phyloP scores from a whole-genome alignment of 2,113 vertebrate genomes.

The Pomatostomus ruficeps region DNA sequence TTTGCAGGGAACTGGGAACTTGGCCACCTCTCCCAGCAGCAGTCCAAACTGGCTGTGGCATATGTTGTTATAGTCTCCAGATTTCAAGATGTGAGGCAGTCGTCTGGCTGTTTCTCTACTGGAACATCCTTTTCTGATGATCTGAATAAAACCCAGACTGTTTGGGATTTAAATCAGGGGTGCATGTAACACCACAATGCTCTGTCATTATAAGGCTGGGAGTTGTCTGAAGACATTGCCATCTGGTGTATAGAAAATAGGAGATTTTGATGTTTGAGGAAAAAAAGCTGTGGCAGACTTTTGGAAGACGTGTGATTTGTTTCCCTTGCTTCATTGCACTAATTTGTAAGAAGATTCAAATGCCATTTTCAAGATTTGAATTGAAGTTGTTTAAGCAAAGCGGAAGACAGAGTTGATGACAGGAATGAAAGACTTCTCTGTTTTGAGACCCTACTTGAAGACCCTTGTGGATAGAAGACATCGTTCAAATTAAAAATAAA shows the following conservation, averaged over 20 bases:
- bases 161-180: background rate
- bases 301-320: background rate
- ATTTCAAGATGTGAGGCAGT: background rate
- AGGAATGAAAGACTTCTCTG: background rate
- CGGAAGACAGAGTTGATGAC: background rate
- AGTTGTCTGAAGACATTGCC: constrained; percentile 16
- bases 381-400: background rate
- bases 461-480: background rate
- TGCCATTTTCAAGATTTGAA: background rate
- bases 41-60: background rate
- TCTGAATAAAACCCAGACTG: background rate
- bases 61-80: background rate
- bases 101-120: background rate
- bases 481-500: background rate
- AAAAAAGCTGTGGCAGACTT: background rate
- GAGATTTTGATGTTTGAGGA: background rate
- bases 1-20: background rate
- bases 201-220: background rate
- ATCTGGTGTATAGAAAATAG: background rate
- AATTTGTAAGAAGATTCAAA: background rate
- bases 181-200: background rate
- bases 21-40: background rate
- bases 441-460: background rate
- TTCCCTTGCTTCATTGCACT: background rate
- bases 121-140: background rate